phyloP scores from a whole-genome alignment of 2,888 invertebrate genomes.

The Agrenia bidenticulata region DNA sequence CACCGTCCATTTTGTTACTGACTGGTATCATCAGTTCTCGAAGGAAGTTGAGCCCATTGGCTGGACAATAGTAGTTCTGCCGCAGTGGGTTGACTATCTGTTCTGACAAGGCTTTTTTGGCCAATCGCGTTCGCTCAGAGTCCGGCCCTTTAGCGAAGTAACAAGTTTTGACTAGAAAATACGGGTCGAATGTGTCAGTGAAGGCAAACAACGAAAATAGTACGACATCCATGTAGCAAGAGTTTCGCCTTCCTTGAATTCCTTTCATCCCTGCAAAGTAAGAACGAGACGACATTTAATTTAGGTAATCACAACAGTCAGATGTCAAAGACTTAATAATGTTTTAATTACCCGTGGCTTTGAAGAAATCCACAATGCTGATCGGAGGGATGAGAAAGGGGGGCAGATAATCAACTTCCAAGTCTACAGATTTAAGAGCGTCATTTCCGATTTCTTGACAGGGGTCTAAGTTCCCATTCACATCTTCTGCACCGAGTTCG shows the following conservation, averaged over 20 bases:
- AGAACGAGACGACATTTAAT: background rate
- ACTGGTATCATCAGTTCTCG: slow-evolving; percentile 37
- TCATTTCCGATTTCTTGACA: too few species aligned
- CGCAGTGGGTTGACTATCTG: slow-evolving; percentile 44
- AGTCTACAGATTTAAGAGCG: too few species aligned
- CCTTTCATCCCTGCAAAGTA: slow-evolving; percentile 29
- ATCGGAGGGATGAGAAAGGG: slow-evolving; percentile 43
- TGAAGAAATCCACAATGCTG: slow-evolving; percentile 41
- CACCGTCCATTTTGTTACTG: slow-evolving; percentile 45
- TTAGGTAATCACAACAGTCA: background rate
- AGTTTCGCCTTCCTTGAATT: slow-evolving; percentile 42
- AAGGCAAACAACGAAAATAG: slow-evolving; percentile 45
- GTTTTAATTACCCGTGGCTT: slow-evolving; percentile 30
- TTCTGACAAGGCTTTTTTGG: slow-evolving; percentile 34
- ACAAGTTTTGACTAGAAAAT: slow-evolving; percentile 31
- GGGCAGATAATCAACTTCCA: slow-evolving; percentile 20
- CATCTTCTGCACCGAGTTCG: too few species aligned
- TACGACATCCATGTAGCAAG: slow-evolving; percentile 44
- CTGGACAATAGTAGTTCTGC: slow-evolving; percentile 41
- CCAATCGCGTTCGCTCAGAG: slow-evolving; percentile 28
- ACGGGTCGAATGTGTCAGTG: slow-evolving; percentile 37
- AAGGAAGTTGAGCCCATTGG: slow-evolving; percentile 35
- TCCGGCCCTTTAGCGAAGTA: slow-evolving; percentile 23
- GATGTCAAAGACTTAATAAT: background rate
- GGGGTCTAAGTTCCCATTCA: too few species aligned